Evolutionary conservation across 2,113 vertebrate species (phyloP).

Genomic region (Nothocercus julius): DNA sequence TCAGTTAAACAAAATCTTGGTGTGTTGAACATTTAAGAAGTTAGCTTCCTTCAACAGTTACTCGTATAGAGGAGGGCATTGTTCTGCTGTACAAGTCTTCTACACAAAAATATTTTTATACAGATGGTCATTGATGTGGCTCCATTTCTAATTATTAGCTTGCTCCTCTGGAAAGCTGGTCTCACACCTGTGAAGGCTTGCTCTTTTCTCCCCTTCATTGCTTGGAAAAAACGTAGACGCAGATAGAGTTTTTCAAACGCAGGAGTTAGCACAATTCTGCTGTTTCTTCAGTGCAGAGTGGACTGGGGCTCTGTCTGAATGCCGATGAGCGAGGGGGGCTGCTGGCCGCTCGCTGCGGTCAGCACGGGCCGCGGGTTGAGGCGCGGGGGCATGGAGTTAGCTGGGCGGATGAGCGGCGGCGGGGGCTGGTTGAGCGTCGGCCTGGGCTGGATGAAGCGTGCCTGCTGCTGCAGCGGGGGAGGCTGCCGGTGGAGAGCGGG

Average conservation of each 20-base stretch:
- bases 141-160: constrained; percentile 32
- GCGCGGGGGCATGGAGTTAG: constrained; percentile 91
- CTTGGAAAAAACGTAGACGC: constrained; percentile 38
- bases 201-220: constrained; percentile 44
- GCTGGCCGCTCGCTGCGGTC: constrained; percentile 76
- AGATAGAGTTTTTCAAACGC: not conserved
- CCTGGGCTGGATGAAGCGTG: constrained; percentile 91
- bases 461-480: constrained; percentile 94
- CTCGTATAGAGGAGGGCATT: constrained; percentile 61
- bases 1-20: constrained; percentile 73
- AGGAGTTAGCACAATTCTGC: constrained; percentile 57
- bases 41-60: constrained; percentile 62
- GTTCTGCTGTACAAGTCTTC: constrained; percentile 60
- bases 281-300: constrained; percentile 82
- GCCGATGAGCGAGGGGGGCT: constrained; percentile 84
- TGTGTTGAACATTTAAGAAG: constrained; percentile 71
- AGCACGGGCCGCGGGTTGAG: constrained; percentile 91
- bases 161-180: constrained; percentile 56
- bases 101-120: constrained; percentile 67
- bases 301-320: constrained; percentile 89
- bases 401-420: constrained; percentile 93
- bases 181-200: constrained; percentile 55
- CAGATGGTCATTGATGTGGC: constrained; percentile 23
- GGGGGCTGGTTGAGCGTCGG: constrained; percentile 91
- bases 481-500: constrained; percentile 95